Conservation (phyloP, 1,140 invertebrate species). For the Glossosoma conforme region DNA sequence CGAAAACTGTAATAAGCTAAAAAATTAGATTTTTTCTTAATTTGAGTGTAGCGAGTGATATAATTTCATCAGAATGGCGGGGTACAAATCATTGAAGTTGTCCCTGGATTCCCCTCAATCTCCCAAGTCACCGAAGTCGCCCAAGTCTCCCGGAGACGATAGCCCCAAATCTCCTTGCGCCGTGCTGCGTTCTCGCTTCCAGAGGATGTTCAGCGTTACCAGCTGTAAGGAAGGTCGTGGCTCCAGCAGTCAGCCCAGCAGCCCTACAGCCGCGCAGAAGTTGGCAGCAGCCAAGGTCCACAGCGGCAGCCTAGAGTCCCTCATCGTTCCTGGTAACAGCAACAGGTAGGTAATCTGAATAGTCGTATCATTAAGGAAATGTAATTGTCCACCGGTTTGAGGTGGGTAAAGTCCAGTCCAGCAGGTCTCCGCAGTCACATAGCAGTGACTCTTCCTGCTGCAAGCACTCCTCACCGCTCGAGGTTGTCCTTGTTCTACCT, state of each 20-base stretch:
- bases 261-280: conserved; percentile 27
- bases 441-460: no score
- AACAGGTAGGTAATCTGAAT: no score
- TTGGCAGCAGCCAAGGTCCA: conserved; percentile 3
- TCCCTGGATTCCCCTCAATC: neutral
- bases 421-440: no score
- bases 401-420: no score
- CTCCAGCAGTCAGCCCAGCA: conserved; percentile 25
- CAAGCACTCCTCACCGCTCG: no score
- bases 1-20: no score
- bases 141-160: neutral
- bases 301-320: conserved; percentile 22
- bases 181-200: conserved; percentile 18
- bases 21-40: no score
- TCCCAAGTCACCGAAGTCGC: conserved; percentile 1
- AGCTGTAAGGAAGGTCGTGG: neutral
- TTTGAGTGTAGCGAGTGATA: no score
- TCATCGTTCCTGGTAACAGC: no score
- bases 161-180: conserved; percentile 25
- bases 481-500: no score
- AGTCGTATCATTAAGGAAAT: no score
- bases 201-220: conserved; percentile 26
- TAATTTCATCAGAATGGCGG: neutral
- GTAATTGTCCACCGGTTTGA: no score
- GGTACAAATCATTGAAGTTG: neutral